Evolutionary conservation across 2,797 vertebrate genomes (phyloP).

Genomic region (Darevskia mixta): DNA sequence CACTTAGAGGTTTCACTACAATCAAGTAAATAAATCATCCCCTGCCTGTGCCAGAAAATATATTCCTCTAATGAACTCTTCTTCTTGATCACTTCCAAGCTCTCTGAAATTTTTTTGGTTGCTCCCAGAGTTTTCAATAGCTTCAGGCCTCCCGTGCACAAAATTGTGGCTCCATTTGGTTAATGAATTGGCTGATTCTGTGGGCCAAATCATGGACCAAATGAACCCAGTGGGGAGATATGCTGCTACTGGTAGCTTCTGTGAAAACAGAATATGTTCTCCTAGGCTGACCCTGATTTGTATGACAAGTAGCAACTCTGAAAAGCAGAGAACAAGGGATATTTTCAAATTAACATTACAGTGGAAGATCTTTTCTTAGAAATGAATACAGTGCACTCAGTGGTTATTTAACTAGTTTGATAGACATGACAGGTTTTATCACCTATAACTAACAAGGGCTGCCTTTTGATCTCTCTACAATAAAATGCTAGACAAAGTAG

Average conservation of each 20-base stretch:
- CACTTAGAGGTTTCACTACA: no score
- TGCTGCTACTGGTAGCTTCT: slow-evolving; percentile 9
- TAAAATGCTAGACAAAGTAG: slow-evolving; percentile 54
- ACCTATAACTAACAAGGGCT: slow-evolving; percentile 53
- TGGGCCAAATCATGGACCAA: not conserved
- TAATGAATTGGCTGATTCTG: not conserved
- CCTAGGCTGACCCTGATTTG: slow-evolving; percentile 40
- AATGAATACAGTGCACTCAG: slow-evolving; percentile 59
- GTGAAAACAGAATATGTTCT: slow-evolving; percentile 29
- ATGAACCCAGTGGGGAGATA: slow-evolving; percentile 31
- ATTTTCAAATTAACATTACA: slow-evolving; percentile 70
- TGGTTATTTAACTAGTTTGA: slow-evolving; percentile 64
- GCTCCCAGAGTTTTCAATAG: not conserved
- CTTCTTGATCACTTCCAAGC: not conserved
- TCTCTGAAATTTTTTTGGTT: slow-evolving; percentile 1
- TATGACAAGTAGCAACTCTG: slow-evolving; percentile 51
- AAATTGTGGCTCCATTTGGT: slow-evolving; percentile 6
- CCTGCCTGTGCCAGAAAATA: not conserved
- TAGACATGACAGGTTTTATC: slow-evolving; percentile 60
- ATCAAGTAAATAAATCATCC: no score
- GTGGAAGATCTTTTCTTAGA: slow-evolving; percentile 42
- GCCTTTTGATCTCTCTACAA: slow-evolving; percentile 60
- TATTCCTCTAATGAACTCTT: slow-evolving; percentile 2
- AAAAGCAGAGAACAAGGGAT: slow-evolving; percentile 40
- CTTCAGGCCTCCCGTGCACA: not conserved